Evolutionary conservation across 2,888 invertebrate species (phyloP).

Genomic region (Noctua comes): DNA sequence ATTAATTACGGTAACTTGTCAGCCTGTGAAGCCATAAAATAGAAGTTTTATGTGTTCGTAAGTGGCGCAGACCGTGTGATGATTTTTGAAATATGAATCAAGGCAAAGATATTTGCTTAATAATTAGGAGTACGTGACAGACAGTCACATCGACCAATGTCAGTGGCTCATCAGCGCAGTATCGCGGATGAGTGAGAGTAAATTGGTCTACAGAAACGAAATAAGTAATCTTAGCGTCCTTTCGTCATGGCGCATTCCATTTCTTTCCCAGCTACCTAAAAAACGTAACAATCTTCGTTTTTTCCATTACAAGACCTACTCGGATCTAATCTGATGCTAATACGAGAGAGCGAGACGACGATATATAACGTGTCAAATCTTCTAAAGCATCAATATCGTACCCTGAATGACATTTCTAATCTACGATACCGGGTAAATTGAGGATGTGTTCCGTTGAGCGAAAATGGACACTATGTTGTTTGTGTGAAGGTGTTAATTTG

Average conservation of each 20-base stretch:
- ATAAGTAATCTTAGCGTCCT: background rate
- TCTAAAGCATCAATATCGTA: slow-evolving; percentile 68
- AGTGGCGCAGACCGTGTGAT: no score
- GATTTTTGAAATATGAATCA: no score
- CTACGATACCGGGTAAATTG: slow-evolving; percentile 67
- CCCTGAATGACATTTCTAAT: slow-evolving; percentile 69
- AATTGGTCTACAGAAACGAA: background rate
- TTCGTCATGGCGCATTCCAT: background rate
- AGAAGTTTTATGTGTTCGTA: no score
- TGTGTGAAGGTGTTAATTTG: slow-evolving; percentile 31
- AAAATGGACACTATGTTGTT: slow-evolving; percentile 42
- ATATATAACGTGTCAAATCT: slow-evolving; percentile 66
- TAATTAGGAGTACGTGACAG: no score
- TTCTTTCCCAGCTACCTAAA: background rate
- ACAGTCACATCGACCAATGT: no score
- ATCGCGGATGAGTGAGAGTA: background rate
- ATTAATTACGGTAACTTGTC: no score
- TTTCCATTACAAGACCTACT: slow-evolving; percentile 40
- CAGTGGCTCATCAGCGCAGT: background rate
- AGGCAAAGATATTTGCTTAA: no score
- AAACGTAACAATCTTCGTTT: slow-evolving; percentile 29
- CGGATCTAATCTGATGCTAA: slow-evolving; percentile 51
- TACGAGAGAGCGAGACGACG: slow-evolving; percentile 51
- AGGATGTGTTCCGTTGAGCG: slow-evolving; percentile 32
- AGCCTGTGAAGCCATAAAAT: no score